Evolutionary conservation across 1,140 invertebrate species (phyloP), one percentile per base, ranked within the genome.

Genomic region (Nomia melanderi): DNA sequence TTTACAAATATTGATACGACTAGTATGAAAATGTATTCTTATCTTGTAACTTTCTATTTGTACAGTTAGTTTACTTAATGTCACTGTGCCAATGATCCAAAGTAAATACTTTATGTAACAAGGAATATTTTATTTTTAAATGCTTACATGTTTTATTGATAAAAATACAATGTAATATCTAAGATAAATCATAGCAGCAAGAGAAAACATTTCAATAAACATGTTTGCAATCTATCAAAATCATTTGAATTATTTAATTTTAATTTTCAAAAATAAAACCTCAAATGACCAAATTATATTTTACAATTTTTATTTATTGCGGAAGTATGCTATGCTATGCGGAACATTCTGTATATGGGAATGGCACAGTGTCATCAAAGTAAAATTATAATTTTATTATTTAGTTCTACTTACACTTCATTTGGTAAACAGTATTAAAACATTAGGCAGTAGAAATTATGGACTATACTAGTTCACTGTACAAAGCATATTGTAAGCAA

Each of bases 11-110:
- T 66, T 12, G 39, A 23, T 76, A 76, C 74, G 73, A 82, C 78
- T 82, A 82, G 79, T 70, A 81, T 62, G 53, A 62, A 66, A 72
- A 36, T 77, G 47, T 63, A n/a, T 17, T 54, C 20, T 76, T 41
- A 12, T 31, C 1, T 56, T 20, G 1, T 60, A 12, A 78, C 29
- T 31, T 78, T 23, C 6, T 39, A 6, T 23, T 73, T 36, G 14
- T 47, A 47, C 17, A 47, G 6, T 60, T n/a, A 12, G n/a, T n/a
- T n/a, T 29, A 64, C 57, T 66, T 66, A 71, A 56, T 27, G 50
- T 20, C 14, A 44, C 20, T 12, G 23, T 67, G 23, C 29, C 8
- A 47, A 29, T 62, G 47, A 14, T 65, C 65, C 27, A 0, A 39
- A 53, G 3, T 69, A 23, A 77, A 77, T 67, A 14, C n/a, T 47